phyloP scores from a whole-genome alignment of 2,888 invertebrate species.

The Sepioteuthis lessoniana region DNA sequence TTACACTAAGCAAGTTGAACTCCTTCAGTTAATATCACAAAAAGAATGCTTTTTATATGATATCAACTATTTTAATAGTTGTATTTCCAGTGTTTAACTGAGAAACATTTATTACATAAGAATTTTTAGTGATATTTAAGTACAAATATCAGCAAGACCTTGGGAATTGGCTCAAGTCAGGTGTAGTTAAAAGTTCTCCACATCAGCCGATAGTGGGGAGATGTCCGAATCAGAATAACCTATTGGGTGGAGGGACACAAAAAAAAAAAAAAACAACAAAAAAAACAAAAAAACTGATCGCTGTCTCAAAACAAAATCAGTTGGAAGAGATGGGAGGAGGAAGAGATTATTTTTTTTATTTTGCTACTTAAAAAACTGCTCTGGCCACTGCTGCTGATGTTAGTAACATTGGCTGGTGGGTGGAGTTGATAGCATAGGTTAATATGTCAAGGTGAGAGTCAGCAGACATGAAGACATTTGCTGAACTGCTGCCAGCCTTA shows the following conservation, averaged over 20 bases:
- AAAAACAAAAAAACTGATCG: too few relatives aligned
- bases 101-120: too few relatives aligned
- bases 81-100: too few relatives aligned
- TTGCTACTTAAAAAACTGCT: not conserved
- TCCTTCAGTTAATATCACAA: too few relatives aligned
- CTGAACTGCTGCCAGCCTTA: not conserved
- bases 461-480: not conserved
- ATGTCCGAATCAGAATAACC: not conserved
- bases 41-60: too few relatives aligned
- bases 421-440: slow-evolving; percentile 1
- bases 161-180: not conserved
- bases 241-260: not conserved
- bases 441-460: slow-evolving; percentile 1
- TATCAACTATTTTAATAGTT: too few relatives aligned
- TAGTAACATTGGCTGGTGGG: not conserved
- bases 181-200: not conserved
- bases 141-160: not conserved
- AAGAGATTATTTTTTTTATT: not conserved
- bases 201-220: not conserved
- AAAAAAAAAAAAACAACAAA: not conserved
- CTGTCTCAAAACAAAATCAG: not conserved
- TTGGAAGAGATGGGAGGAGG: not conserved
- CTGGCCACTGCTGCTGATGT: too few relatives aligned
- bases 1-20: too few relatives aligned
- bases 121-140: too few relatives aligned